These are phyloP conservation scores for Spodoptera picta DNA, from an alignment of 2,888 invertebrate genomes.

Conservation along the genomic window DNA sequence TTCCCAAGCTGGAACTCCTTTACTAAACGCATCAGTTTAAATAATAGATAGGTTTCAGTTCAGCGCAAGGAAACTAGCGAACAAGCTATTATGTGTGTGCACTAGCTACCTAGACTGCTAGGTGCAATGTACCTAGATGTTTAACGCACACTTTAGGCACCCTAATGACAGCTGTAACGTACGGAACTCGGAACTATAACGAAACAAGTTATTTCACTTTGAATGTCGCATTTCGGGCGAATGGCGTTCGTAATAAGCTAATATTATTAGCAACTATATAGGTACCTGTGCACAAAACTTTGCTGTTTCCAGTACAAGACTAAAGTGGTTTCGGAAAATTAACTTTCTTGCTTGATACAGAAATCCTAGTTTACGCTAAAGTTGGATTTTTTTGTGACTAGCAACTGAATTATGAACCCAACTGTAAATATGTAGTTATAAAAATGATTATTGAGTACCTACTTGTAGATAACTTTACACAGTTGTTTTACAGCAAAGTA, in stretches of 20 bases:
- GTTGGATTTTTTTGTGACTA: too few species aligned
- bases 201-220: constrained; percentile 32
- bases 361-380: too few species aligned
- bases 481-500: too few species aligned
- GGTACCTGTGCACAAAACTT: too few species aligned
- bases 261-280: too few species aligned
- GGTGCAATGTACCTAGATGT: constrained; percentile 25
- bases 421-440: too few species aligned
- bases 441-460: too few species aligned
- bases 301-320: too few species aligned
- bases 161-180: constrained; percentile 42
- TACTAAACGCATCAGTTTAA: constrained; percentile 38
- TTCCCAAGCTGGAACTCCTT: constrained; percentile 24
- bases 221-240: constrained; percentile 17
- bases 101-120: constrained; percentile 29
- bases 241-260: constrained; percentile 8
- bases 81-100: constrained; percentile 36
- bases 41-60: constrained; percentile 44
- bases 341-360: too few species aligned
- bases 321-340: too few species aligned
- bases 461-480: too few species aligned
- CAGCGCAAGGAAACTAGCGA: constrained; percentile 39
- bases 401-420: too few species aligned
- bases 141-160: constrained; percentile 42
- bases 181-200: constrained; percentile 23